Base-by-base conservation (phyloP, 2,888 invertebrate species). In the Galerucella pusilla region DNA sequence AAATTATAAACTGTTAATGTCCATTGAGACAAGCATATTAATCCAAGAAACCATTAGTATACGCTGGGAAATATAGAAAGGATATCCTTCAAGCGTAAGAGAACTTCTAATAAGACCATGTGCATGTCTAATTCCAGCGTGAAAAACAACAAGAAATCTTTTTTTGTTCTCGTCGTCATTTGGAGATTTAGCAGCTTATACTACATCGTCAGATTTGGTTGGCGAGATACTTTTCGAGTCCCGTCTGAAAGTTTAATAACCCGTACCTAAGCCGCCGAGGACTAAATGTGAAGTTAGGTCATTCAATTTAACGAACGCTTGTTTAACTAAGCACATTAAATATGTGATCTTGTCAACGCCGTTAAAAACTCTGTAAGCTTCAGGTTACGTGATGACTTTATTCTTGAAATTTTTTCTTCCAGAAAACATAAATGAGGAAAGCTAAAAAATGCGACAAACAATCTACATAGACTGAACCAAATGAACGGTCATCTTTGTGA, bases 181-280 rank as follows among this genome's bases (percentile, higher is more conserved):
- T 0, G 52, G 4, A 14, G 52, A n/a, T 52, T 52, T 5, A 52
- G n/a, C 14, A 52, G 1, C 52, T 7, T n/a, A 5, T n/a, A 14
- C 52, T 52, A 52, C n/a, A 7, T 57, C 16, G 49, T 20, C 57
- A 9, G 57, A 57, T 16, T 20, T 10, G 16, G 57, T 57, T 54
- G 7, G 54, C 54, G 20, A 20, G 9, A 57, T 20, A 16, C 57
- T 57, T 20, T 16, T 20, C 20, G 16, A 16, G 6, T 9, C 2
- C 16, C 16, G 2, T 57, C 20, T 57, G 57, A 57, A 57, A 57
- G 57, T 57, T 57, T 57, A 57, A 57, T 57, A 57, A 57, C 57
- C 57, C 57, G 9, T 57, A 16, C 2, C 16, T 10, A 16, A 57
- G 16, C 9, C 9, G 57, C 57, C 7, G 7, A 57, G 20, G 10